Evolutionary conservation across 2,888 invertebrate species (phyloP), one percentile per base, ranked within the genome.

Genomic region (Gryllus longicercus): DNA sequence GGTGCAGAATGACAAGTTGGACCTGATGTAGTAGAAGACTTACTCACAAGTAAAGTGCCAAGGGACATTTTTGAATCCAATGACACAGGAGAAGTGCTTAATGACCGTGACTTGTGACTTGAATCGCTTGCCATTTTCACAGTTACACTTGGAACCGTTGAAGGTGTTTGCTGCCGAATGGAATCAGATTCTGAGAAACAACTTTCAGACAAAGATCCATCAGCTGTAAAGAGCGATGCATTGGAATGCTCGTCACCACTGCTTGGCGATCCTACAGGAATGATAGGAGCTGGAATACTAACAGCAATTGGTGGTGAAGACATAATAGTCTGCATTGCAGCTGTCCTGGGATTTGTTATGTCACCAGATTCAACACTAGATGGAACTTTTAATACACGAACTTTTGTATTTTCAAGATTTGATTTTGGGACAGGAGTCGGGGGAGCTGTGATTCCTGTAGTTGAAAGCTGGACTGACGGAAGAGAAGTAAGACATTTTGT

Each of bases 121-220:
- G 74, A 77, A n/a, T 78, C 78, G 51, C 80, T 78, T 21, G 81
- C 80, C 18, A 82, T 78, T 77, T 81, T 82, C 79, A 82, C 81
- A 14, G 81, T 82, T n/a, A 82, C 74, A 51, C 80, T 81, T 51
- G 82, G 81, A 25, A 81, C 81, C 12, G 81, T 81, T 4, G 81
- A 81, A 25, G 81, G 50, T 50, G 81, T 80, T 51, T 81, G 81
- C 76, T 80, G 82, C 51, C 79, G 81, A 51, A 77, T 76, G 10
- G 79, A 78, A 78, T 81, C 81, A 10, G 81, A 79, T 74, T 82
- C 82, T 16, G 82, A 82, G 78, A 81, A 82, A 75, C 82, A 82
- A 38, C 84, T 84, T 82, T 85, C 85, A 4, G 85, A 85, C 75
- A 84, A 81, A 16, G 84, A 83, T n/a, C 84, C 84, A 79, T 84